A percentile compares a stretch with the other conserved stretches of the same genome.
phyloP scores from a whole-genome alignment of 2,797 vertebrate genomes.

The Stomatorhinus walkeri region DNA sequence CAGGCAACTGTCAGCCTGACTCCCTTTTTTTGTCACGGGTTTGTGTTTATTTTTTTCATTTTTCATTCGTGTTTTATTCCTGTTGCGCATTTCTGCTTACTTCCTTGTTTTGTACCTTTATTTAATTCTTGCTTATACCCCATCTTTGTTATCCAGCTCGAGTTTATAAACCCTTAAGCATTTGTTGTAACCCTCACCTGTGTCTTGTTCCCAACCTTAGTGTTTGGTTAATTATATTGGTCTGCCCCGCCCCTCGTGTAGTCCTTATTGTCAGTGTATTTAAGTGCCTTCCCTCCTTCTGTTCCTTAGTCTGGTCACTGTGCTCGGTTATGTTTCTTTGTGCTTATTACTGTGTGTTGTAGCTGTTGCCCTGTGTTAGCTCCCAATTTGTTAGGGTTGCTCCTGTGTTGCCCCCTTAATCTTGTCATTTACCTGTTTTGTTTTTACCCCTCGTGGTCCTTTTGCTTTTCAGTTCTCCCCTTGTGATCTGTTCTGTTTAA shows the following conservation, averaged over 20 bases:
- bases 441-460: background rate
- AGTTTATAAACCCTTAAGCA: background rate
- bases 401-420: background rate
- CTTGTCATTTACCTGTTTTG: background rate
- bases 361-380: background rate
- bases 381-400: background rate
- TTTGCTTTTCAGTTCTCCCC: background rate
- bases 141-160: background rate
- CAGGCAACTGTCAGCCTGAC: background rate
- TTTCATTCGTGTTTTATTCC: background rate
- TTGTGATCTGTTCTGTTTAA: background rate
- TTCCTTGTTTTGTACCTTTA: background rate
- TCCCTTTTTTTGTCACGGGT: background rate
- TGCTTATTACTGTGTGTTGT: background rate
- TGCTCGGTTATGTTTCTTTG: background rate
- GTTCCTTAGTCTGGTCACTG: background rate
- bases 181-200: background rate
- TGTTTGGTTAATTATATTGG: background rate
- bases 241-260: background rate
- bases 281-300: background rate
- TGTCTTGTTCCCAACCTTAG: background rate
- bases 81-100: background rate
- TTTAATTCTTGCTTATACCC: background rate
- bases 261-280: background rate
- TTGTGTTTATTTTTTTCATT: background rate